Conservation (phyloP, 2,888 invertebrate genomes). For the Luperina nickerlii region DNA sequence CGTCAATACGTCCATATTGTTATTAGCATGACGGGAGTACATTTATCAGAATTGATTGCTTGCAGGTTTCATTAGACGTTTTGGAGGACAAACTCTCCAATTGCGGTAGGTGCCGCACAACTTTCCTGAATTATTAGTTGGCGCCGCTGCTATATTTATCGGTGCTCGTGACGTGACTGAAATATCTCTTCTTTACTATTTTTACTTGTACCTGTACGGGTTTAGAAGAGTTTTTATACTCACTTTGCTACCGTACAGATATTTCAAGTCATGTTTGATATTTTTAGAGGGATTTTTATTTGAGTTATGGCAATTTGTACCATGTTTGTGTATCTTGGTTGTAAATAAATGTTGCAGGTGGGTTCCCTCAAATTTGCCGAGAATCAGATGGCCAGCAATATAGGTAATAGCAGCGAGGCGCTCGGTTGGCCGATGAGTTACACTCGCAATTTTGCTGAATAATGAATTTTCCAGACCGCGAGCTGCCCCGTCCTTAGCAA, state of each 20-base stretch:
- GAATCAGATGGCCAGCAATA: constrained; percentile 71
- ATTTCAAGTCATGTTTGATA: constrained; percentile 54
- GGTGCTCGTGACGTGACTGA: constrained; percentile 73
- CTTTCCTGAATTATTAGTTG: constrained; percentile 75
- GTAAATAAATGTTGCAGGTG: constrained; percentile 55
- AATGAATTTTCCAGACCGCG: constrained; percentile 75
- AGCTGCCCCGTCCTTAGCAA: constrained; percentile 66
- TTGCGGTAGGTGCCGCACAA: constrained; percentile 71
- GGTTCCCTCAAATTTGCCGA: constrained; percentile 56
- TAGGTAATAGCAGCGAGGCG: constrained; percentile 66
- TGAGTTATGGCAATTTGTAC: constrained; percentile 53
- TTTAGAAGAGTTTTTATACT: constrained; percentile 54
- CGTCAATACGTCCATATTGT: background rate
- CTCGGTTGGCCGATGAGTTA: constrained; percentile 72
- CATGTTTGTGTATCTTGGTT: constrained; percentile 26
- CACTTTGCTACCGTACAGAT: constrained; percentile 42
- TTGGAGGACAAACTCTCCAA: constrained; percentile 68
- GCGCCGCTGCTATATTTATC: constrained; percentile 74
- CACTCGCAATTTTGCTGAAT: constrained; percentile 78
- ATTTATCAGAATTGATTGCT: constrained; percentile 56
- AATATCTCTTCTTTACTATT: constrained; percentile 69
- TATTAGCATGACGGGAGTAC: constrained; percentile 21
- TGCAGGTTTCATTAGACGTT: constrained; percentile 59
- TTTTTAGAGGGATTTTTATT: constrained; percentile 54
- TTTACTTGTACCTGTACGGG: constrained; percentile 56